phyloP scores from a whole-genome alignment of 2,113 vertebrate genomes.

The Pachycephala philippinensis region DNA sequence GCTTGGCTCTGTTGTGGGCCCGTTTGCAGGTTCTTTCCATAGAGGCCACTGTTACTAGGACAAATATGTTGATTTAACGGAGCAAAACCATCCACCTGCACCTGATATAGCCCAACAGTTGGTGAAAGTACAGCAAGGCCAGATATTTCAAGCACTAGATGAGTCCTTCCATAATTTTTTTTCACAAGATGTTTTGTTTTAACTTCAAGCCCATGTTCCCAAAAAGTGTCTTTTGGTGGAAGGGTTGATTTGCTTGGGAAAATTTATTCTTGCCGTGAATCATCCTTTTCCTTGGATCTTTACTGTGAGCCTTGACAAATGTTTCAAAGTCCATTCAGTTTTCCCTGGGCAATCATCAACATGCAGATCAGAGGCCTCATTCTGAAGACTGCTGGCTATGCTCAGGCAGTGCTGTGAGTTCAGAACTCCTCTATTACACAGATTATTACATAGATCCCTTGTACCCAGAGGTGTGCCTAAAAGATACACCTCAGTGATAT shows the following conservation, averaged over 20 bases:
- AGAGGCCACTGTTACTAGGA: background rate
- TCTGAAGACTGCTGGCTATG: background rate
- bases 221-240: background rate
- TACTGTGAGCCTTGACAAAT: background rate
- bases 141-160: background rate
- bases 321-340: background rate
- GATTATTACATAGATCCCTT: background rate
- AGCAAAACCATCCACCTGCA: background rate
- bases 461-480: background rate
- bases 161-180: background rate
- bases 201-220: background rate
- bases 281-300: background rate
- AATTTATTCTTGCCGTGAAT: background rate
- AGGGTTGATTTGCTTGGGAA: background rate
- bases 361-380: background rate
- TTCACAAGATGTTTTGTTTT: background rate
- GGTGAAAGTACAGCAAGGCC: background rate
- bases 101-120: background rate
- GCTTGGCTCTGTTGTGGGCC: accelerated
- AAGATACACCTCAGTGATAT: background rate
- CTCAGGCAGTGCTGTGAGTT: background rate
- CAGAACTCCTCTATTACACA: background rate
- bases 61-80: background rate
- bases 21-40: background rate
- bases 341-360: background rate